Evolutionary conservation across 2,113 vertebrate species (phyloP), one percentile per base, ranked within the genome.

Genomic region (Myodes glareolus): DNA sequence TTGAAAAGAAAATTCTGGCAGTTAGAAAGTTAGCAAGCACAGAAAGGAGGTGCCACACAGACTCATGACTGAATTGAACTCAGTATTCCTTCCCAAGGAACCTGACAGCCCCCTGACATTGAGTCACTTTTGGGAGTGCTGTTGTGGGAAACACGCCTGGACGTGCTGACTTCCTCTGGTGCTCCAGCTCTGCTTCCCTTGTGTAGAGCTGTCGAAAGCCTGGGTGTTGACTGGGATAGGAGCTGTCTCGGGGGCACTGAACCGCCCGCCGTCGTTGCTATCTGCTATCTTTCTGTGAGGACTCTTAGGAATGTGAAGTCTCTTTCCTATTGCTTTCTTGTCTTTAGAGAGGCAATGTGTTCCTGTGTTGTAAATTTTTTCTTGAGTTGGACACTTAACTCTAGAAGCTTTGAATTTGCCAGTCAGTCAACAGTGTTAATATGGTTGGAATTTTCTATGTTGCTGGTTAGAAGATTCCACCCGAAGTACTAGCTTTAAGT

Each of bases 401-500:
- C 36, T 63, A 55, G 92, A 96, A 92, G n/a, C 23, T 72, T 17
- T 70, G 21, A 47, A 45, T 94, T 6, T 93, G 12, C 58, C 0
- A 96, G 7, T 94, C 85, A 89, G 63, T 93, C n/a, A 94, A 2
- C 9, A n/a, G 4, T 78, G 31, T 88, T 95, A 33, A 87, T 72
- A 90, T 92, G 81, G 52, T n/a, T 87, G 23, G 77, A 72, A 42
- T 96, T 39, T 55, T 94, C 0, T 94, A 36, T 58, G 4, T 91
- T 21, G 86, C 6, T 94, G 33, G n/a, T 19, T 95, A 75, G 45
- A 96, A 23, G 91, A 68, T 91, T 94, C 92, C 70, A 89, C 88
- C 65, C 92, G 29, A 97, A 95, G 42, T 88, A 94, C 84, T 92
- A 31, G 29, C 63, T 90, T 96, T 92, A 36, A 89, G n/a, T 96